Evolutionary conservation across 2,888 invertebrate genomes (phyloP).

Genomic region (Steinernema carpocapsae): DNA sequence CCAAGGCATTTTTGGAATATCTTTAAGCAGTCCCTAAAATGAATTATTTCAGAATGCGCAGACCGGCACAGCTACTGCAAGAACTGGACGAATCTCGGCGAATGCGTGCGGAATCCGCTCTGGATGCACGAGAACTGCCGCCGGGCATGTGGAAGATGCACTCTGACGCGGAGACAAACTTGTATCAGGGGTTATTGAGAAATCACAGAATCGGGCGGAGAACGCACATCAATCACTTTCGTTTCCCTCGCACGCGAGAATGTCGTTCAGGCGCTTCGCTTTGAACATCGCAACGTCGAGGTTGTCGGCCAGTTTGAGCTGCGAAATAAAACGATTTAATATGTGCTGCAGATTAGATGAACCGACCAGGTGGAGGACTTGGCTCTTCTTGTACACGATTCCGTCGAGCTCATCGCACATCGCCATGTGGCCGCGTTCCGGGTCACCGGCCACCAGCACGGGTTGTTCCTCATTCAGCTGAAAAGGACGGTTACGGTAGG

Average conservation of each 20-base stretch:
- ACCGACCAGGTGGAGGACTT: conserved; percentile 76
- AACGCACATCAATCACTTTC: conserved; percentile 1
- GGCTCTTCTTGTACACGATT: conserved; percentile 66
- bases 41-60: conserved; percentile 4
- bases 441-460: conserved; percentile 68
- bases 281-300: conserved; percentile 39
- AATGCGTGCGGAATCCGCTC: neutral
- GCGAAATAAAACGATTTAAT: conserved; percentile 32
- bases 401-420: conserved; percentile 63
- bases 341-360: neutral
- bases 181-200: conserved; percentile 12
- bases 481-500: conserved; percentile 29
- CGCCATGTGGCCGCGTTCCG: conserved; percentile 65
- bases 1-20: neutral
- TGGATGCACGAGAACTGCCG: conserved; percentile 27
- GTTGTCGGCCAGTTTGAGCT: conserved; percentile 42
- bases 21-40: neutral
- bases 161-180: conserved; percentile 11
- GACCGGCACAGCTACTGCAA: conserved; percentile 19
- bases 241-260: conserved; percentile 9
- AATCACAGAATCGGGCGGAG: neutral
- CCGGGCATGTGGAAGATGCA: neutral
- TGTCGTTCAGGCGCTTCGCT: conserved; percentile 33
- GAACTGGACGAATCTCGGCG: conserved; percentile 2
- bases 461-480: conserved; percentile 52